Evolutionary conservation across 2,888 invertebrate species (phyloP), one percentile per base, ranked within the genome.

Genomic region (Drosophila pegasa): DNA sequence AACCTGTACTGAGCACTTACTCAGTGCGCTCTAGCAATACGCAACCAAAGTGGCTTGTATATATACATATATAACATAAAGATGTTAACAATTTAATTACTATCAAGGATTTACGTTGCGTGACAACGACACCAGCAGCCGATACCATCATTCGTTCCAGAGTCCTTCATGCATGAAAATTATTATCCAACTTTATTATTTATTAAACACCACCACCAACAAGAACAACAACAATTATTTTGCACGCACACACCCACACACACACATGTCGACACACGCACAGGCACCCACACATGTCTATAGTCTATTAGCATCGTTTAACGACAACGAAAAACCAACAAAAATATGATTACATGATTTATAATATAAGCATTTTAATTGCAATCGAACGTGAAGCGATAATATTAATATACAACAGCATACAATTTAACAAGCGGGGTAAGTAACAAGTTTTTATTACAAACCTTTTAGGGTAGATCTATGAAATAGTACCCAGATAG

Each of bases 1-100:
- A 92, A 92, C 80, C 88, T 92, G 52, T 93, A 91, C 73, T 93
- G 87, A 89, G 67, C 63, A 50, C 43, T 56, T 54, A 41, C 43
- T 58, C 54, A 33, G 35, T 65, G 59, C 55, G 40, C 45, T 45
- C 33, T 48, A 65, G 67, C 65, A 71, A 69, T 75, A 62, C 63
- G 71, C 80, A 87, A 87, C 88, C 81, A 85, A 85, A 85, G 86
- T 87, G 87, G 83, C 80, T 85, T 85, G 83, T 87, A 84, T 71
- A 87, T 75, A 87, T 56, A 65, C 80, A 84, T 70, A 87, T 75
- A 81, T 59, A 65, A 77, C 57, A 64, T 51, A 60, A 73, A 55
- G 6, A 67, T 50, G 50, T 68, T 55, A 18, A 48, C 60, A 29
- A 47, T 27, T 45, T 60, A 40, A 45, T 27, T 52, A 57, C 47